Evolutionary conservation across 1,140 invertebrate genomes (phyloP), one percentile per base, ranked within the genome.

Genomic region (Goniozus legneri): DNA sequence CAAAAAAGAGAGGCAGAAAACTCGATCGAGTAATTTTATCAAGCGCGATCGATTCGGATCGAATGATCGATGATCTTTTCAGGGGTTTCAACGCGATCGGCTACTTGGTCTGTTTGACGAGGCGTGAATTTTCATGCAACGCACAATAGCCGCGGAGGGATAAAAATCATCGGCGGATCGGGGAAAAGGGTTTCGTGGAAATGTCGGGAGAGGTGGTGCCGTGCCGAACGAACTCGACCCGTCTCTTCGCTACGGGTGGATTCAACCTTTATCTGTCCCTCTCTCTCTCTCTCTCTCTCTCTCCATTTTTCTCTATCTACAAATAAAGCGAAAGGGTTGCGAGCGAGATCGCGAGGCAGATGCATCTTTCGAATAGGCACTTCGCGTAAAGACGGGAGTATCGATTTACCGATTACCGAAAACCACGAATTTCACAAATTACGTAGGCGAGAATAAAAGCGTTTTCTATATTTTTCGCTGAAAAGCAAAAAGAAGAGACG

Each of bases 91-190:
- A 33, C 39, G 34, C 41, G 19, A 44, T 19, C 43, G 40, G 34
- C 27, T 19, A 8, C 24, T 40, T 12, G 24, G 39, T 44, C 48
- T 46, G 54, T 47, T 38, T 47, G 39, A 38, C 39, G 49, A 52
- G 49, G 44, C 49, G 52, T 60, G 52, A 60, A 60, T 58, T 58
- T 56, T 58, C 41, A 47, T 43, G 44, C n/a, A n/a, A n/a, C 47
- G 39, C 38, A 19, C 33, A 30, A 33, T 35, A 12, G n/a, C 39
- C 13, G 30, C 27, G 14, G 32, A 37, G 32, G 18, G 39, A 51
- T 47, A 36, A 51, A 49, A 50, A 54, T 48, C 33, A 48, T 58
- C 54, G 48, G 48, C 34, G 43, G 46, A 55, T 58, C 41, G 50
- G 44, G 39, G 46, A 49, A 50, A 33, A 50, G 42, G 48, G 30